Evolutionary conservation across 2,888 invertebrate species (phyloP).

Genomic region (Ligdia adustata): DNA sequence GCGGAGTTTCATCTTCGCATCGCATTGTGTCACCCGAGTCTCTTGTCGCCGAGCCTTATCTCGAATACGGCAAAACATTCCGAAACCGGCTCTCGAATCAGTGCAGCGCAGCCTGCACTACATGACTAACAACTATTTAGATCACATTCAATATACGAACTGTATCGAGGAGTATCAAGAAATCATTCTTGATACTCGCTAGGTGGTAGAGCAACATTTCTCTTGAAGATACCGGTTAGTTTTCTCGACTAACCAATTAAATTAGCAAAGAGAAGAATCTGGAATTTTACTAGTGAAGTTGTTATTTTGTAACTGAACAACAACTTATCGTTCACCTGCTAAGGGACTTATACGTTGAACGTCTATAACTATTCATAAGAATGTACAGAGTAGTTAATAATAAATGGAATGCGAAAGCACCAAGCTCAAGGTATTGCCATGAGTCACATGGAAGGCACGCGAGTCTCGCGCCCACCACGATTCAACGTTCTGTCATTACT

Average conservation of each 20-base stretch:
- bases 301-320: no score
- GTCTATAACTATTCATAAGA: slow-evolving; percentile 34
- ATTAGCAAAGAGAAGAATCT: no score
- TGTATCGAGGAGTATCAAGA: no score
- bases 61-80: slow-evolving; percentile 52
- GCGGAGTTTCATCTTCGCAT: slow-evolving; percentile 48
- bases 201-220: not conserved
- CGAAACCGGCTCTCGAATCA: slow-evolving; percentile 63
- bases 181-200: not conserved
- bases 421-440: slow-evolving; percentile 60
- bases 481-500: not conserved
- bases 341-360: no score
- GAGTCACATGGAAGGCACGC: slow-evolving; percentile 74
- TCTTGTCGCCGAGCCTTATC: slow-evolving; percentile 47
- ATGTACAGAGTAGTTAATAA: slow-evolving; percentile 42
- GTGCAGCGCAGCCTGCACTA: slow-evolving; percentile 44
- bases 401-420: slow-evolving; percentile 68
- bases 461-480: slow-evolving; percentile 48
- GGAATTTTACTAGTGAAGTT: no score
- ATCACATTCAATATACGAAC: slow-evolving; percentile 35
- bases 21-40: slow-evolving; percentile 25
- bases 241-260: not conserved
- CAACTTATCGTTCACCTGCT: not conserved
- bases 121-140: slow-evolving; percentile 53
- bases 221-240: slow-evolving; percentile 16